Evolutionary conservation across 2,888 invertebrate genomes (phyloP).

Genomic region (Dynastes maya): DNA sequence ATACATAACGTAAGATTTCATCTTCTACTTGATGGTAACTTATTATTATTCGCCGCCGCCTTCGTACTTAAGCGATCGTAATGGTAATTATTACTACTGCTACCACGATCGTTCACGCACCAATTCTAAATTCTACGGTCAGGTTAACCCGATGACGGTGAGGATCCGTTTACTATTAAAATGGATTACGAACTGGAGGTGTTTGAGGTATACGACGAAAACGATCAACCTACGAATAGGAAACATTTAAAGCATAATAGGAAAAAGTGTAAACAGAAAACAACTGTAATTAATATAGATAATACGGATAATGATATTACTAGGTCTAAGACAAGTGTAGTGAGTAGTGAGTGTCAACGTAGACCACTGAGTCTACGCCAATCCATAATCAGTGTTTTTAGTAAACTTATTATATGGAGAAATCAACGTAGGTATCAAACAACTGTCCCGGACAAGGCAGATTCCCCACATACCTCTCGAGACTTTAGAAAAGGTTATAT

Average conservation of each 20-base stretch:
- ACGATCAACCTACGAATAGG: slow-evolving; percentile 62
- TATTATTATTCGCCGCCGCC: not conserved
- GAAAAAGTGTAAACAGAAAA: slow-evolving; percentile 70
- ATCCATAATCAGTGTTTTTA: slow-evolving; percentile 74
- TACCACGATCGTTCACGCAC: slow-evolving; percentile 2
- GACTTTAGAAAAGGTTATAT: slow-evolving; percentile 67
- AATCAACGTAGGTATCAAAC: slow-evolving; percentile 70
- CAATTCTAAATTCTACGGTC: slow-evolving; percentile 24
- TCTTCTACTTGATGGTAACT: slow-evolving; percentile 34
- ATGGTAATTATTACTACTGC: slow-evolving; percentile 20
- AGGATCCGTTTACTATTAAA: slow-evolving; percentile 44
- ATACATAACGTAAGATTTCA: not conserved
- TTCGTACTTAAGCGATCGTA: slow-evolving; percentile 38
- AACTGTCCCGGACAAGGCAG: slow-evolving; percentile 66
- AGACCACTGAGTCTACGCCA: slow-evolving; percentile 74
- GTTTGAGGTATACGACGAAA: slow-evolving; percentile 70
- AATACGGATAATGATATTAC: slow-evolving; percentile 64
- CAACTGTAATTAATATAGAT: slow-evolving; percentile 57
- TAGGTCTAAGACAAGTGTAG: slow-evolving; percentile 66
- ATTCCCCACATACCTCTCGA: slow-evolving; percentile 67
- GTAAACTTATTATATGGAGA: slow-evolving; percentile 70
- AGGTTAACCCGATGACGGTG: slow-evolving; percentile 28
- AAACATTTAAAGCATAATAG: slow-evolving; percentile 68
- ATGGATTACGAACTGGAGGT: slow-evolving; percentile 74
- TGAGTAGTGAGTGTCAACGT: slow-evolving; percentile 63